A percentile compares a stretch with the other conserved stretches of the same genome.
Evolutionary conservation across 2,113 vertebrate genomes (phyloP).

Genomic region (Mionectes macconnelli): DNA sequence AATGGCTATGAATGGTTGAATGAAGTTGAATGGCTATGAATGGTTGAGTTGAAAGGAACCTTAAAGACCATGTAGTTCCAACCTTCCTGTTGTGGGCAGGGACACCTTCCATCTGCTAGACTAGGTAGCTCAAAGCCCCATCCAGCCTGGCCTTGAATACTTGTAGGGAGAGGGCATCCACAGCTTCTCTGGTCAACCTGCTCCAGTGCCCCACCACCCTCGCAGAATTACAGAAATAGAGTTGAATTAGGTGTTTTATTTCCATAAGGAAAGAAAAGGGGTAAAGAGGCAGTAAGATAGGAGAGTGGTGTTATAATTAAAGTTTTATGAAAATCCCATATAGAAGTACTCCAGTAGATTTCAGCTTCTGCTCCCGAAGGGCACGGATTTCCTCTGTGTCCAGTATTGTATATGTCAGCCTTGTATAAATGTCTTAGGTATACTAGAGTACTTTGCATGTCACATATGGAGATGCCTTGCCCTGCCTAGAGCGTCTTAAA

Average conservation of each 20-base stretch:
- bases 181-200: not conserved
- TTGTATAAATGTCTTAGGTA: not conserved
- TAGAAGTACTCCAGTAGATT: not conserved
- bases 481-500: not conserved
- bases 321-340: not conserved
- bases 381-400: not conserved
- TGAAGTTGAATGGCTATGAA: too few species aligned
- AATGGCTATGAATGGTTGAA: too few species aligned
- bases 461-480: not conserved
- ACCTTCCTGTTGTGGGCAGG: fast-evolving
- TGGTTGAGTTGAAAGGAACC: not conserved
- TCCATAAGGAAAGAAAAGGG: not conserved
- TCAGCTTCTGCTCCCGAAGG: not conserved
- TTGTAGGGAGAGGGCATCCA: not conserved
- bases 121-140: fast-evolving
- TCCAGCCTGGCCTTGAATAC: not conserved
- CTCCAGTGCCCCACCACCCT: not conserved
- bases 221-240: not conserved
- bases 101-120: not conserved
- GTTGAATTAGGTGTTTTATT: not conserved
- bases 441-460: not conserved
- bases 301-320: not conserved
- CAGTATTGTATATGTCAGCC: not conserved
- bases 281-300: not conserved
- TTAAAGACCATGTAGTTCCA: not conserved